Conservation (phyloP, 2,888 invertebrate species). For the Zootermopsis nevadensis region DNA sequence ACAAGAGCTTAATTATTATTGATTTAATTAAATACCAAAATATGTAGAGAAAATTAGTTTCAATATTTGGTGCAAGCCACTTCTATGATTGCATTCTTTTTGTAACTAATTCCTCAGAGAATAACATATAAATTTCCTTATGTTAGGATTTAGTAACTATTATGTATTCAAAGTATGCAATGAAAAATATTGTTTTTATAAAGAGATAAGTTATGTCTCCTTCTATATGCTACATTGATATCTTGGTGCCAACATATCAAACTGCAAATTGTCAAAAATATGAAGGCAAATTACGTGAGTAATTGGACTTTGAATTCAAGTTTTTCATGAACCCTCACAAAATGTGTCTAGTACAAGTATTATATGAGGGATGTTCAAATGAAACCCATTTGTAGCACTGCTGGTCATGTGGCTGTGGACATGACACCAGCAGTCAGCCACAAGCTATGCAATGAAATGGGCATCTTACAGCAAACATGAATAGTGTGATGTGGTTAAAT, state of each 20-base stretch:
- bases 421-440: no score
- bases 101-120: neutral
- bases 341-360: no score
- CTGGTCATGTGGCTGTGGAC: no score
- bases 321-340: neutral
- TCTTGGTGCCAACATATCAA: conserved; percentile 15
- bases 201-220: neutral
- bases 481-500: no score
- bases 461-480: no score
- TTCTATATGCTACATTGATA: conserved; percentile 8
- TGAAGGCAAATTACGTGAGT: conserved; percentile 24
- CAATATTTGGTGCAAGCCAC: neutral
- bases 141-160: neutral
- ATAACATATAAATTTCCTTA: neutral
- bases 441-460: no score
- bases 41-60: neutral
- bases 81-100: neutral
- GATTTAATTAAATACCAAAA: conserved; percentile 4
- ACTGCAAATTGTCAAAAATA: conserved; percentile 24
- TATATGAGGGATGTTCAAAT: no score
- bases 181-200: conserved; percentile 9
- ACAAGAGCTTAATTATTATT: no score
- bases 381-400: no score
- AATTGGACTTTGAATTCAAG: neutral
- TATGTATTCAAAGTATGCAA: neutral